Conservation (phyloP, 1,140 invertebrate genomes). For the Luehdorfia chinensis region DNA sequence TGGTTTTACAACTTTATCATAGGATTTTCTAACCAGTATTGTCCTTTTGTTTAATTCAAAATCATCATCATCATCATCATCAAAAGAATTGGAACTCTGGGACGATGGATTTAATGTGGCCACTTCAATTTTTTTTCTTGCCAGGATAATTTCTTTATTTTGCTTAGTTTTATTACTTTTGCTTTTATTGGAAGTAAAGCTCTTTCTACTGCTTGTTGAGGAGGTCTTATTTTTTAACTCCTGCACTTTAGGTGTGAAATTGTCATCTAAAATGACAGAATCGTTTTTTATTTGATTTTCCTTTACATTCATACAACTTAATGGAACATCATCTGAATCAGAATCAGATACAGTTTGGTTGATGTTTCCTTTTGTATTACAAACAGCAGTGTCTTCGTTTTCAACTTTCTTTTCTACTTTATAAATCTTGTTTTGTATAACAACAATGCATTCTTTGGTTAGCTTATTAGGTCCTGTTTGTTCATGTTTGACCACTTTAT, state of each 20-base stretch:
- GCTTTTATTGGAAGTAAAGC: conserved; percentile 15
- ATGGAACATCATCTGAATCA: conserved; percentile 56
- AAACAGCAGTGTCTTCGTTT: conserved; percentile 9
- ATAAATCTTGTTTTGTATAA: conserved; percentile 61
- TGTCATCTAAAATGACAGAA: no score
- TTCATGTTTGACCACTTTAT: conserved; percentile 19
- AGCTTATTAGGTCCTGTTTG: conserved; percentile 50
- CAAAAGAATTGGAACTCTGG: conserved; percentile 33
- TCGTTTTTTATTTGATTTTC: conserved; percentile 16
- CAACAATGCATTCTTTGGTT: conserved; percentile 57
- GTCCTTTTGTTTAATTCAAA: conserved; percentile 48
- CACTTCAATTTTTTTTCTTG: conserved; percentile 9
- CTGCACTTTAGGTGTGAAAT: conserved; percentile 32
- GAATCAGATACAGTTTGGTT: conserved; percentile 45
- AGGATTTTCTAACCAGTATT: conserved; percentile 52
- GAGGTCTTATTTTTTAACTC: conserved; percentile 35
- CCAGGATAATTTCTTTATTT: conserved; percentile 21
- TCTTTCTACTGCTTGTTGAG: conserved; percentile 28
- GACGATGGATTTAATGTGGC: conserved; percentile 26
- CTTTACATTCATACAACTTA: conserved; percentile 40
- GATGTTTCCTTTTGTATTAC: no score
- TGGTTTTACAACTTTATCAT: conserved; percentile 52
- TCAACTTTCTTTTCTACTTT: conserved; percentile 22
- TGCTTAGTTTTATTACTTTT: conserved; percentile 22
- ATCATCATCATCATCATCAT: conserved; percentile 56